These are phyloP conservation scores for Trididemnum miniatum DNA, from an alignment of 23 tunicate species.

Conservation along the genomic window DNA sequence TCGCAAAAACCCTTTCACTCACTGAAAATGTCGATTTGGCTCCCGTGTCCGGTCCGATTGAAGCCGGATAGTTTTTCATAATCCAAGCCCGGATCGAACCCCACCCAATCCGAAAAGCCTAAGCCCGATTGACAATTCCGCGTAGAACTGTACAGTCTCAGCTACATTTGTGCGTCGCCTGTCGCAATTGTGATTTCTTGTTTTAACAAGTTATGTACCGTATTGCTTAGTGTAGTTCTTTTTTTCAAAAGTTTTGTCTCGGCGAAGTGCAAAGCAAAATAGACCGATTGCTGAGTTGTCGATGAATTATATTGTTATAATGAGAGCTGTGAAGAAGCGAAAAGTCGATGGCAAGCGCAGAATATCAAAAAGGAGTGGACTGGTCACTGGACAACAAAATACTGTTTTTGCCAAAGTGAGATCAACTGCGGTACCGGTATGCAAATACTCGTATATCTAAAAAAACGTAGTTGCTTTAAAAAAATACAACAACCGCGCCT, in stretches of 20 bases:
- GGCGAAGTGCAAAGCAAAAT: not conserved
- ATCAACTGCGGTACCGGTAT: slow-evolving; percentile 17
- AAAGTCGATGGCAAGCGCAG: slow-evolving; percentile 29
- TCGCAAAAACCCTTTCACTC: no score
- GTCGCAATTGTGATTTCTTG: not conserved
- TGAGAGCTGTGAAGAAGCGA: slow-evolving; percentile 12
- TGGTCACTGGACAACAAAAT: slow-evolving; percentile 38
- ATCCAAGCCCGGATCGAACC: no score
- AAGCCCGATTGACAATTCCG: no score
- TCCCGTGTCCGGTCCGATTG: no score
- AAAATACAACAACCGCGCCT: not conserved
- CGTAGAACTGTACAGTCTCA: no score
- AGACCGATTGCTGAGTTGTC: not conserved
- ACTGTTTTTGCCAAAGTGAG: slow-evolving; percentile 14
- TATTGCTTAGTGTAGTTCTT: not conserved
- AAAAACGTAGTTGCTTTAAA: not conserved
- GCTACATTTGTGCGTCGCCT: not conserved
- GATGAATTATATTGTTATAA: not conserved
- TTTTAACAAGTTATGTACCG: not conserved
- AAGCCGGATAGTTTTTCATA: no score
- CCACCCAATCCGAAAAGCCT: no score
- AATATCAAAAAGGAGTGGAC: slow-evolving; percentile 21
- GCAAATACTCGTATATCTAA: not conserved
- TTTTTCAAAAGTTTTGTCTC: not conserved
- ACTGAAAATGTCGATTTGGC: no score